phyloP scores from a whole-genome alignment of 2,113 vertebrate species.

The Polypterus bichir region DNA sequence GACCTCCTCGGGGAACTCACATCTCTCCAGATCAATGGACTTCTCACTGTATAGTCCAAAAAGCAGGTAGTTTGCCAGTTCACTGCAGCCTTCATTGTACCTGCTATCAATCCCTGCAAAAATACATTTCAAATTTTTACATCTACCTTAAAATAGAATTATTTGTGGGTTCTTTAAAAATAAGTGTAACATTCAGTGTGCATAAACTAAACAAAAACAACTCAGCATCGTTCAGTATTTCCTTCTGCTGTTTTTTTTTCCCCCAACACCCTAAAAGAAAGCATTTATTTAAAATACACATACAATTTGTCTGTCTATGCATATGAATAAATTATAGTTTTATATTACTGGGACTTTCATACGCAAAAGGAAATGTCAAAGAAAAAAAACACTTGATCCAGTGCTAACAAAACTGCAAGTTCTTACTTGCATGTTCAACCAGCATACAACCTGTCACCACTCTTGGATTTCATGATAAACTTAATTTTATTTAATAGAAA shows the following conservation, averaged over 20 bases:
- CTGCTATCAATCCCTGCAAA: slow-evolving; percentile 86
- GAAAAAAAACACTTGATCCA: too few species aligned
- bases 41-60: slow-evolving; percentile 77
- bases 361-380: too few species aligned
- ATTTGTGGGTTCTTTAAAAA: background rate
- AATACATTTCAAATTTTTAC: slow-evolving; percentile 9
- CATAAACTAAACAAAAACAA: background rate
- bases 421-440: too few species aligned
- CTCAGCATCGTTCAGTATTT: background rate
- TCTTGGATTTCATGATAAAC: too few species aligned
- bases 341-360: too few species aligned
- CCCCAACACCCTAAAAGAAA: background rate
- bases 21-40: slow-evolving; percentile 58
- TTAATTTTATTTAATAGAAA: too few species aligned
- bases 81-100: slow-evolving; percentile 86
- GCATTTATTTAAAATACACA: background rate
- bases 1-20: slow-evolving; percentile 81
- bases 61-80: slow-evolving; percentile 85
- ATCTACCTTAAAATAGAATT: background rate
- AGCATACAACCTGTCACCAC: too few species aligned
- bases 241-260: background rate
- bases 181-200: background rate
- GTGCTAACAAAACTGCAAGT: too few species aligned
- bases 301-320: background rate
- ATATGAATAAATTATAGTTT: too few species aligned